Base-by-base conservation (phyloP, 2,113 vertebrate genomes). In the Atractosteus spatula region DNA sequence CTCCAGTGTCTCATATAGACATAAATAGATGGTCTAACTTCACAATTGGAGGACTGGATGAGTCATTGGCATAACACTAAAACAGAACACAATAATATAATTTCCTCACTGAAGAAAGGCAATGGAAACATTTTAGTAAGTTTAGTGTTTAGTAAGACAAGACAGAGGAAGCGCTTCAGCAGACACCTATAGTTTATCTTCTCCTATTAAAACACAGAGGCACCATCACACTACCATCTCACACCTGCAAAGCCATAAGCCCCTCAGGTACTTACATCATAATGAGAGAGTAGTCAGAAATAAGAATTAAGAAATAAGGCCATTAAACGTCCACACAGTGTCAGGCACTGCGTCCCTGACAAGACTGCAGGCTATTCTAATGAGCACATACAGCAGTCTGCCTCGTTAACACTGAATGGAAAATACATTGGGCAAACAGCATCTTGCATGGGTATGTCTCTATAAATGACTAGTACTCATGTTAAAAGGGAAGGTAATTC, bases 361-460 rank as follows among this genome's bases (percentile, higher is more conserved):
- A 84, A 76, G 71, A 86, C 91, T 85, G 78, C 86, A 16, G 86
- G 89, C 89, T 76, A 92, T 91, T 89, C 86, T 91, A 92, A 92
- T 92, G 87, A 92, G 86, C 76, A 73, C 66, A 74, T 78, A 85
- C 83, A 76, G 77, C 69, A 81, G 89, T 86, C 87, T 86, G 81
- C 73, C 80, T 90, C 88, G 88, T 90, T 90, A 91, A 82, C 72
- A 54, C 75, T 71, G 67, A 70, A 81, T 76, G 79, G 83, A 88
- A 88, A 91, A 90, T 90, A 90, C 89, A 88, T 88, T 84, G 79
- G 83, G 82, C 81, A 84, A 76, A 78, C 64, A 59, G 41, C 17
- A 41, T 14, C 81, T 66, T 70, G 79, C 75, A 77, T 77, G 74
- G 77, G 61, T 77, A 79, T 73, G 29, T 86, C 83, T 81, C 82